These are phyloP conservation scores for Falco peregrinus DNA, from an alignment of 2,797 vertebrate genomes.

Conservation along the genomic window DNA sequence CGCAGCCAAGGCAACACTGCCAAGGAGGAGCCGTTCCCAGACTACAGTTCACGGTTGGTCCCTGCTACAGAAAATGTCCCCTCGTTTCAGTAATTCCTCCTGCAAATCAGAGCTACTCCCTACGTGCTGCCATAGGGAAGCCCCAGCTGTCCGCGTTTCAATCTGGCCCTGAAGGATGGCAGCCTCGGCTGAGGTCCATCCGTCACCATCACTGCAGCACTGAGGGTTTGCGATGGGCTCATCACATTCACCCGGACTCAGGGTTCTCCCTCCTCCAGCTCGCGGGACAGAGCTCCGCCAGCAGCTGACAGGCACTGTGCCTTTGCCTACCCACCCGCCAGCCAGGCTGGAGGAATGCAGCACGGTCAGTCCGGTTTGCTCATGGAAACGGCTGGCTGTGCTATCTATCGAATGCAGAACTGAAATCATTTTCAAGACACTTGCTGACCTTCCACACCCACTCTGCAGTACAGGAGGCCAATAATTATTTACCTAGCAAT, in stretches of 20 bases:
- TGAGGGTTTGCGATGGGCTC: not conserved
- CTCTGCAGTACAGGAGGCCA: not conserved
- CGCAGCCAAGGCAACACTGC: not conserved
- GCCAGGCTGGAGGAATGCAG: not conserved
- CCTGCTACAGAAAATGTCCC: not conserved
- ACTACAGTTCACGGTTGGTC: rapidly evolving
- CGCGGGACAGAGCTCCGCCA: not conserved
- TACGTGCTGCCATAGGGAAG: rapidly evolving
- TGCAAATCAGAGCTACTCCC: not conserved
- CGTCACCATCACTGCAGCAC: rapidly evolving
- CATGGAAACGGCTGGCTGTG: not conserved
- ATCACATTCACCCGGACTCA: no score
- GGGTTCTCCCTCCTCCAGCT: not conserved
- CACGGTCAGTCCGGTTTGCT: not conserved
- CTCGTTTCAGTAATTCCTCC: rapidly evolving
- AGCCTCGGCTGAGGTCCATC: not conserved
- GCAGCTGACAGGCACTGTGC: not conserved
- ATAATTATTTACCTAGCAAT: constrained; percentile 35
- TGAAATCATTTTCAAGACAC: not conserved
- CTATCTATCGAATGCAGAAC: not conserved
- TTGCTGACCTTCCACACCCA: constrained; percentile 1
- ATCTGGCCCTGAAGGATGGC: rapidly evolving
- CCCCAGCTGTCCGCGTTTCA: rapidly evolving
- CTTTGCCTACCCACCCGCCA: not conserved
- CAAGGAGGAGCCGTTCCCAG: not conserved